Conservation (phyloP, 2,113 vertebrate species). For the Tylochromis polylepis region DNA sequence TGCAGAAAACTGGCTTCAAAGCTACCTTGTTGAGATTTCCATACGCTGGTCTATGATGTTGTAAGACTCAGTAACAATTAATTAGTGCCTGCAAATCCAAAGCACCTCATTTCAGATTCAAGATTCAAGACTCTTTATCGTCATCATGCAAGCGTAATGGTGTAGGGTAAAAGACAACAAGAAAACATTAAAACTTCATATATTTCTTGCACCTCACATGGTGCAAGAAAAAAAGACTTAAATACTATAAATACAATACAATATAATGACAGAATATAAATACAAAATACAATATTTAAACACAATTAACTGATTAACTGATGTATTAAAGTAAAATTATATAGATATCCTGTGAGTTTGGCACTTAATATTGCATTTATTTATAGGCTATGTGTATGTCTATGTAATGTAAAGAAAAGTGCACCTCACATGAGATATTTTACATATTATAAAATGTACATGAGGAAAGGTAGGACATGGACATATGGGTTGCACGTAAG, state of each 20-base stretch:
- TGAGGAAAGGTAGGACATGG: not conserved
- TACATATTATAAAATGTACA: not conserved
- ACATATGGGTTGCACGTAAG: not conserved
- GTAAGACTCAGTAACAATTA: not conserved
- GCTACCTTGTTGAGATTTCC: not conserved
- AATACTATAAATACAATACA: not conserved
- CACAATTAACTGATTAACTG: not conserved
- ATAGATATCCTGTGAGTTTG: not conserved
- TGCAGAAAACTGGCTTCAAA: not conserved
- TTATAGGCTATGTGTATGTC: not conserved
- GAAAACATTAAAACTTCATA: too few relatives aligned
- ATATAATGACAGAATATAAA: not conserved
- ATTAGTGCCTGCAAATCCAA: not conserved
- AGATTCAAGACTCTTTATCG: not conserved
- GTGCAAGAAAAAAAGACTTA: not conserved
- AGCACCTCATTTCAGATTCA: not conserved
- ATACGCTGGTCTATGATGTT: not conserved
- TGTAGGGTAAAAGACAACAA: too few relatives aligned
- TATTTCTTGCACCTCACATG: too few relatives aligned
- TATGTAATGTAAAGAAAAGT: not conserved
- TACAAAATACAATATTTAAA: not conserved
- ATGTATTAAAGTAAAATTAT: not conserved
- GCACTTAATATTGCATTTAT: not conserved
- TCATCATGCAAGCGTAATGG: not conserved
- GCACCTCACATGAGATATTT: not conserved